Base-by-base conservation (phyloP, 2,113 vertebrate species). In the Pipa parva region DNA sequence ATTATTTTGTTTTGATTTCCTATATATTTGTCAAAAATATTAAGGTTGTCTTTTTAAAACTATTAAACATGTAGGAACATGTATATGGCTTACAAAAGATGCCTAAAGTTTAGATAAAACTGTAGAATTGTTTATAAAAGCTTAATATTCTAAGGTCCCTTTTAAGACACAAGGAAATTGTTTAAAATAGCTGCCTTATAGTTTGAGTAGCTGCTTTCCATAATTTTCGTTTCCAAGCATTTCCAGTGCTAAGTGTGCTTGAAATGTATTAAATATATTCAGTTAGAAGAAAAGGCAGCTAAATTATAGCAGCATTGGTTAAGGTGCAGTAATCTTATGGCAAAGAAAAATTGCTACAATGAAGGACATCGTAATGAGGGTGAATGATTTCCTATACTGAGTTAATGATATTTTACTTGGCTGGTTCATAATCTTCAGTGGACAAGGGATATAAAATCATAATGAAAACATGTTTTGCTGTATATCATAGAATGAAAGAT, bases 341-440 rank as follows among this genome's bases (percentile, higher is more conserved):
- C 57, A 70, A 59, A 61, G 48, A 61, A 70, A 36, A 70, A 70
- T 61, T 61, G 66, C 31, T 60, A 70, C 66, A 70, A 61, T 51
- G 66, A 70, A 70, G 66, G 66, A 70, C 66, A 70, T 51, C n/a
- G 33, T 70, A 70, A 61, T 70, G 66, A 70, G 57, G 58, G 57
- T 70, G 66, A 70, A 61, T 70, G 66, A 70, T 70, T 70, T 70
- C 57, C 66, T 70, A 70, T 70, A 70, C 57, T 18, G 48, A 70
- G 48, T 70, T 70, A 70, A 70, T 70, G 57, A 70, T 70, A 70
- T 70, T 70, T 70, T 70, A 70, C 57, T 70, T 70, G 66, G 66
- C 49, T 70, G 66, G 66, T 70, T 61, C 66, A 61, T 54, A 60
- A 70, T 58, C 57, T 61, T 70, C 58, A 61, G 57, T 70, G 66